Evolutionary conservation across 92 coral and sea anemone species (phyloP).

Genomic region (Actinernus sp.): DNA sequence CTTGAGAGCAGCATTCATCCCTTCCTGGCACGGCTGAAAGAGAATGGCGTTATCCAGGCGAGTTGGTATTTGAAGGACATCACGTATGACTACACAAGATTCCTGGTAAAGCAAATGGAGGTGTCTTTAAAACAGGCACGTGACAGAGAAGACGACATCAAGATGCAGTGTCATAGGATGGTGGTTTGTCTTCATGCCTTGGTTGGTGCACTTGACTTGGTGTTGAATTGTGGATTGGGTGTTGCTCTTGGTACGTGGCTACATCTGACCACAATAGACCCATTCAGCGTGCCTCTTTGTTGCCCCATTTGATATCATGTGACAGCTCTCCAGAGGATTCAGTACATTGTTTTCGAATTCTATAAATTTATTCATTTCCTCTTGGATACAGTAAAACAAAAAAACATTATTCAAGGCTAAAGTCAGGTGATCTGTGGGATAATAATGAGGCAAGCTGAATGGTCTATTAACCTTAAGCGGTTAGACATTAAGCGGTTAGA

Average conservation of each 20-base stretch:
- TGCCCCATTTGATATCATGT: no score
- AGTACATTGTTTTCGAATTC: no score
- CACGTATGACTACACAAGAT: constrained; percentile 82
- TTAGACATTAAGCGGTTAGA: no score
- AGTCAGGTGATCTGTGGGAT: no score
- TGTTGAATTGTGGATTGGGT: constrained; percentile 73
- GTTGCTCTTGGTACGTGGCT: constrained; percentile 86
- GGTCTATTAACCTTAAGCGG: no score
- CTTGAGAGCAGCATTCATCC: constrained; percentile 67
- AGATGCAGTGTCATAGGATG: constrained; percentile 39
- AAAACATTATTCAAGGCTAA: neutral
- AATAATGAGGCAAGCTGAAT: no score
- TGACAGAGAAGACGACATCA: constrained; percentile 13
- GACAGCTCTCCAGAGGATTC: no score
- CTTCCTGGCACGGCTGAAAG: constrained; percentile 71
- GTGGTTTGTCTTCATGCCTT: constrained; percentile 83
- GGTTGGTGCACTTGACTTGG: constrained; percentile 73
- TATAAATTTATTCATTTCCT: no score
- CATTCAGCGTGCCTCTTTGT: no score
- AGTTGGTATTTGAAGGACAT: constrained; percentile 39
- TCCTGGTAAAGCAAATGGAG: constrained; percentile 82
- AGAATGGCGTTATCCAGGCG: constrained; percentile 57
- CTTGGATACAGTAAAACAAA: no score
- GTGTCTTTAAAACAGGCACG: constrained; percentile 31
- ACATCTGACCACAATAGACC: no score